phyloP scores from a whole-genome alignment of 2,113 vertebrate genomes.

The Anser brachyrhynchus region DNA sequence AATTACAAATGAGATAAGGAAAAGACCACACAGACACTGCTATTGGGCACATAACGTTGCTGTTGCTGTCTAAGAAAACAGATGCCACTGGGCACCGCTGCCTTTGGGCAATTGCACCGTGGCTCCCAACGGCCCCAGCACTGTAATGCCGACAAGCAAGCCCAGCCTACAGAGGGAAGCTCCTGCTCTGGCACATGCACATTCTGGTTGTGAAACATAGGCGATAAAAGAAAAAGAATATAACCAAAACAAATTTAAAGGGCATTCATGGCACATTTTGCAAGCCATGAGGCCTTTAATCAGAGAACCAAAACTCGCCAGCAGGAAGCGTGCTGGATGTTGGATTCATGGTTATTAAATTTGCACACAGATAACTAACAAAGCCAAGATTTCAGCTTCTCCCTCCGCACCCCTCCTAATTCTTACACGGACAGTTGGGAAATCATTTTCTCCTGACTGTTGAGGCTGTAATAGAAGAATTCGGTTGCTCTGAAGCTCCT shows the following conservation, averaged over 20 bases:
- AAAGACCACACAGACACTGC: not conserved
- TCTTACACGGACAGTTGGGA: not conserved
- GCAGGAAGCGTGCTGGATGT: not conserved
- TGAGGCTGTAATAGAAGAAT: not conserved
- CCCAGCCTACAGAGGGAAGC: rapidly evolving
- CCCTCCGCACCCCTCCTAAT: not conserved
- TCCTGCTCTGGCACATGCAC: not conserved
- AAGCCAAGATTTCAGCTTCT: not conserved
- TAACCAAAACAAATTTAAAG: not conserved
- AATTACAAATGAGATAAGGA: not conserved
- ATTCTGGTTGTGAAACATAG: rapidly evolving
- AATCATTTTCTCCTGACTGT: not conserved
- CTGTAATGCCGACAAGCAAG: rapidly evolving
- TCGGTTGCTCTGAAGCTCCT: not conserved
- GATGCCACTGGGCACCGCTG: not conserved
- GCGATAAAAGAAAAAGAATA: not conserved
- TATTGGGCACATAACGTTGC: not conserved
- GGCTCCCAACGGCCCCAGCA: not conserved
- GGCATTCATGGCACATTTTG: not conserved
- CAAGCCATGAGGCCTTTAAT: not conserved
- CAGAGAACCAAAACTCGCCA: not conserved
- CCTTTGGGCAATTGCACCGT: not conserved
- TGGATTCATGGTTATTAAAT: not conserved
- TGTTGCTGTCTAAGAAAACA: not conserved
- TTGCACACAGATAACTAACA: not conserved